A percentile compares a stretch with the other conserved stretches of the same genome.
These are phyloP conservation scores for Musca domestica DNA, from an alignment of 1,140 invertebrate species.

Conservation along the genomic window DNA sequence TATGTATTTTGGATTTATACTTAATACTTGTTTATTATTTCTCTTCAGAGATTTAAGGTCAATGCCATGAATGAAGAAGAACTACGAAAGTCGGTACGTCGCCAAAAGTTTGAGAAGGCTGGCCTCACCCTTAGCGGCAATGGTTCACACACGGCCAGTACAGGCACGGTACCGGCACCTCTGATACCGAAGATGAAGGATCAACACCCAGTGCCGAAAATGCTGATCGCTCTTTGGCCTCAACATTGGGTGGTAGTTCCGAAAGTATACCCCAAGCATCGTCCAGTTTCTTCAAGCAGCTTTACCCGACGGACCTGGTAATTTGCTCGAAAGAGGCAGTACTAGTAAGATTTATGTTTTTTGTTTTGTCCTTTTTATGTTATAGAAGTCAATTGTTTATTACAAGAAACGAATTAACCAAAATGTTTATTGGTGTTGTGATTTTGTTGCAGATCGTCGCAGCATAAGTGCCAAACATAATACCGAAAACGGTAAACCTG, in stretches of 20 bases:
- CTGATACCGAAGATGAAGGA: constrained; percentile 75
- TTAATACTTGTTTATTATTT: constrained; percentile 6
- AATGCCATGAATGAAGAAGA: constrained; percentile 85
- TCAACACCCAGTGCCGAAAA: constrained; percentile 75
- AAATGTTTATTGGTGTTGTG: neutral
- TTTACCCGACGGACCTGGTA: constrained; percentile 48
- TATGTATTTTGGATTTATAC: neutral
- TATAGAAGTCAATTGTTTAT: neutral
- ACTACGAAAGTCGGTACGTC: constrained; percentile 72
- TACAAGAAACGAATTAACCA: no score
- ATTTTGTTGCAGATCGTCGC: constrained; percentile 41
- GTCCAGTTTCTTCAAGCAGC: constrained; percentile 49
- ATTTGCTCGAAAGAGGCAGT: constrained; percentile 52
- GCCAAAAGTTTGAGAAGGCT: constrained; percentile 63
- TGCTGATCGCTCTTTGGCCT: constrained; percentile 60
- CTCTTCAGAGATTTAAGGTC: constrained; percentile 74
- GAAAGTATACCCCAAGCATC: constrained; percentile 46
- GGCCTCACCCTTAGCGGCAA: constrained; percentile 55
- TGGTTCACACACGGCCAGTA: constrained; percentile 56
- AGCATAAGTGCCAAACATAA: constrained; percentile 55
- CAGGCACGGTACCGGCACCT: constrained; percentile 73
- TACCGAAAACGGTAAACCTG: constrained; percentile 49
- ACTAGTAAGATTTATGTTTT: constrained; percentile 38
- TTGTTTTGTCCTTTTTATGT: no score
- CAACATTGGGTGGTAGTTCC: constrained; percentile 50